These are phyloP conservation scores for Alexandromys fortis DNA, from an alignment of 2,113 vertebrate species.

Conservation along the genomic window DNA sequence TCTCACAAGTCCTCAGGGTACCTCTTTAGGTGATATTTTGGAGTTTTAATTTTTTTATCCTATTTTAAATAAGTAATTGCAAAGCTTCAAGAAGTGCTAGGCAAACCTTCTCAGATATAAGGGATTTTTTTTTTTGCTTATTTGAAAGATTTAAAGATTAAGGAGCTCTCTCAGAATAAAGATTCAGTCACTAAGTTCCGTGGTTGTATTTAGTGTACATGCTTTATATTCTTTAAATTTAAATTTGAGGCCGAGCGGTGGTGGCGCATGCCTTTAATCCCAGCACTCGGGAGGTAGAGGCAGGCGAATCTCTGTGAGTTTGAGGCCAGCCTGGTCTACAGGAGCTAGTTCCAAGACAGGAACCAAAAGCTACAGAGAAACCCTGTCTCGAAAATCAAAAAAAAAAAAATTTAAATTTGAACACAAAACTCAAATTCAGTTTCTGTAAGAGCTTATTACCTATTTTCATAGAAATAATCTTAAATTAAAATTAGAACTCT, in stretches of 20 bases:
- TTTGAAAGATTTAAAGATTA: constrained; percentile 37
- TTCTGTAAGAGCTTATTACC: background rate
- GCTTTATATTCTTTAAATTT: background rate
- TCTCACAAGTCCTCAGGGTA: background rate
- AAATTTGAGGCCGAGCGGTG: background rate
- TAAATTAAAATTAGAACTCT: constrained; percentile 40
- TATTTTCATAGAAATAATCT: constrained; percentile 1
- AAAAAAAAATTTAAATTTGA: background rate
- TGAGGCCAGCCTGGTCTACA: too few species aligned
- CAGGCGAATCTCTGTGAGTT: too few species aligned
- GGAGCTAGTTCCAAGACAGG: too few species aligned
- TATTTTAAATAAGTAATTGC: constrained; percentile 35
- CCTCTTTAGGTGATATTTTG: constrained; percentile 6
- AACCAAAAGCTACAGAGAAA: too few species aligned
- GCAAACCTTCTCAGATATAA: constrained; percentile 27
- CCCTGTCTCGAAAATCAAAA: too few species aligned
- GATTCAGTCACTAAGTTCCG: background rate
- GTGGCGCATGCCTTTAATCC: too few species aligned
- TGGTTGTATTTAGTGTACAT: background rate
- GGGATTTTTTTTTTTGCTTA: background rate
- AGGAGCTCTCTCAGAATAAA: background rate
- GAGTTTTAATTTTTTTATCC: background rate
- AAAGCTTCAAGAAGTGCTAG: constrained; percentile 40
- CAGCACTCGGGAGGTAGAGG: too few species aligned
- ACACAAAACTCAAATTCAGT: background rate